Evolutionary conservation across 2,888 invertebrate genomes (phyloP).

Genomic region (Amiota minor): DNA sequence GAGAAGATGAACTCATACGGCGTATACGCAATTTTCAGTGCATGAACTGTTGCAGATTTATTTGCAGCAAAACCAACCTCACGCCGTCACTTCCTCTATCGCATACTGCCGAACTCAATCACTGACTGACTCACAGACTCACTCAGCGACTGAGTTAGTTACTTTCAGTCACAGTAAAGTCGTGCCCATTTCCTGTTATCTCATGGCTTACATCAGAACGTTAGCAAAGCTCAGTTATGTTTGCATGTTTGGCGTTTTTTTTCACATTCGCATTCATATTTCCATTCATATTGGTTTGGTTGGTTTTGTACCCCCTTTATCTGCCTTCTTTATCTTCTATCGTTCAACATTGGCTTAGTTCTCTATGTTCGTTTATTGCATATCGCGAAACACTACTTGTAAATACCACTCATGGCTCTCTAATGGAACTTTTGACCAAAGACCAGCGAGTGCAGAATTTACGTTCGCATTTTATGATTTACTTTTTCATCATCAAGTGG

Average conservation of each 20-base stretch:
- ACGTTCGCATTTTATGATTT: conserved; percentile 33
- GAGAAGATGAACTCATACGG: conserved; percentile 31
- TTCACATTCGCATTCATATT: conserved; percentile 40
- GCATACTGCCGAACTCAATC: background rate
- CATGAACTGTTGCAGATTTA: conserved; percentile 26
- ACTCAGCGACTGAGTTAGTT: background rate
- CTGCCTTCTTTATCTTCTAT: no score
- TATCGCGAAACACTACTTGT: conserved; percentile 49
- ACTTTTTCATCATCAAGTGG: background rate
- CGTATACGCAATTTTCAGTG: conserved; percentile 51
- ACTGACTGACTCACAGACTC: background rate
- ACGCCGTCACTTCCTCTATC: background rate
- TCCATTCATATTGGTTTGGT: conserved; percentile 1
- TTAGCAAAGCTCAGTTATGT: conserved; percentile 17
- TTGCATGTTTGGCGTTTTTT: conserved; percentile 33
- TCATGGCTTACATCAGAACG: conserved; percentile 51
- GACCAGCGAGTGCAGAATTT: conserved; percentile 26
- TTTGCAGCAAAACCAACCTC: background rate
- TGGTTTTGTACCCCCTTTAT: background rate
- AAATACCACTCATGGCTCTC: conserved; percentile 58
- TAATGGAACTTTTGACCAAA: conserved; percentile 59
- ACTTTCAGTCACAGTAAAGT: conserved; percentile 42
- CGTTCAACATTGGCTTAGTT: background rate
- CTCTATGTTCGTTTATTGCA: conserved; percentile 50
- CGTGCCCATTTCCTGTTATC: conserved; percentile 60